Evolutionary conservation across 2,797 vertebrate genomes (phyloP), one percentile per base, ranked within the genome.

Genomic region (Catostomus latipinnis): DNA sequence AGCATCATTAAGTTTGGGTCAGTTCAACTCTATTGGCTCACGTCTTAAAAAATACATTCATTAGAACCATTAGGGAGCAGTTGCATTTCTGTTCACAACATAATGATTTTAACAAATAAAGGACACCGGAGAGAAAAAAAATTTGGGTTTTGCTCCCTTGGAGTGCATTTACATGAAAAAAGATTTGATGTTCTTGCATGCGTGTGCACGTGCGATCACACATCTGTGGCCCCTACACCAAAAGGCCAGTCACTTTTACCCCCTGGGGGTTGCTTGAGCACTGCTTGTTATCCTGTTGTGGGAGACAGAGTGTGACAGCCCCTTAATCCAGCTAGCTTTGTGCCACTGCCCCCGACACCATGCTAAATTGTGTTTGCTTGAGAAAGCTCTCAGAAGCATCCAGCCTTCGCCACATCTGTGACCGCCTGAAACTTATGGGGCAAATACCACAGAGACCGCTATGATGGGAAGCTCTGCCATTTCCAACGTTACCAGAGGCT

Each of bases 321-420:
- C 49, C 65, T 85, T 86, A 89, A 90, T 87, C 87, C 85, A 87
- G 80, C 84, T 85, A 86, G 91, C 88, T 90, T 89, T 90, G 84
- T 84, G 83, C 85, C 82, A 60, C 80, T 83, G 86, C 89, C 91
- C 90, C 88, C 88, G 85, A 85, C 50, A 78, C 80, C 76, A 84
- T 75, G 81, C 82, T 88, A 84, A 85, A 85, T 82, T 90, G 91
- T 89, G 87, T 88, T 82, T 88, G 87, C 88, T 90, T 89, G 87
- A 88, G 90, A 88, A 90, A 83, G 74, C 71, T 74, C 80, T 84
- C 82, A 77, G 80, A 84, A 82, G 82, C 80, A 22, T 71, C 69
- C 57, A 74, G 82, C 34, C 71, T 45, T 18, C 46, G 13, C 66
- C 67, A 73, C 73, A 75, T 81, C 73, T 71, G 68, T 82, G 80